Percentiles rank a stretch among this genome's conserved stretches.
Conservation (phyloP, 2,797 vertebrate species). For the Betta splendens region DNA sequence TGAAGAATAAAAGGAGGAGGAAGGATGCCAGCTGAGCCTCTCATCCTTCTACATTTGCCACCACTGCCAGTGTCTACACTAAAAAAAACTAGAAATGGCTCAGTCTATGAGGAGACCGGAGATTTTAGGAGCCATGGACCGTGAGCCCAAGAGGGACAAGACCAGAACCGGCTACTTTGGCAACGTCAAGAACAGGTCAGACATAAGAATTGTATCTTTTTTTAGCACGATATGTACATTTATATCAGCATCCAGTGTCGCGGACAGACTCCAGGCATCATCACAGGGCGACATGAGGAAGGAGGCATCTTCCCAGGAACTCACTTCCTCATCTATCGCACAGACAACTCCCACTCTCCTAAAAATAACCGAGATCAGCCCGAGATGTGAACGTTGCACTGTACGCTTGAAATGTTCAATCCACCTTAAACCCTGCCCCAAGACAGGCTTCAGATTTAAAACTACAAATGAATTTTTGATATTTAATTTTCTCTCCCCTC, state of each 20-base stretch:
- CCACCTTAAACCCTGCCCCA: constrained; percentile 3
- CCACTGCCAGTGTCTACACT: constrained; percentile 29
- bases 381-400: constrained; percentile 14
- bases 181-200: constrained; percentile 82
- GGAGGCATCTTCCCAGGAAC: constrained; percentile 39
- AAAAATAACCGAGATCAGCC: constrained; percentile 59
- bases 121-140: constrained; percentile 65
- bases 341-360: constrained; percentile 56
- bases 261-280: constrained; percentile 11
- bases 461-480: no score
- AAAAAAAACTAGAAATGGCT: constrained; percentile 55
- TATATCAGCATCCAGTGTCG: background rate
- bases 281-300: constrained; percentile 38
- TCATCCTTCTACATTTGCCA: constrained; percentile 22
- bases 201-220: no score
- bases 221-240: constrained; percentile 8
- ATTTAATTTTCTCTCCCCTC: no score
- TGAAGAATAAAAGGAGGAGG: constrained; percentile 71
- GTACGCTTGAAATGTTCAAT: constrained; percentile 21
- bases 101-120: constrained; percentile 64
- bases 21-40: constrained; percentile 68
- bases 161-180: constrained; percentile 80
- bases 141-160: constrained; percentile 69
- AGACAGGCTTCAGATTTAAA: no score
- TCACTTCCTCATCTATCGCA: constrained; percentile 10